These are phyloP conservation scores for Emydura subglobosa DNA, from an alignment of 2,113 vertebrate species.

Conservation along the genomic window DNA sequence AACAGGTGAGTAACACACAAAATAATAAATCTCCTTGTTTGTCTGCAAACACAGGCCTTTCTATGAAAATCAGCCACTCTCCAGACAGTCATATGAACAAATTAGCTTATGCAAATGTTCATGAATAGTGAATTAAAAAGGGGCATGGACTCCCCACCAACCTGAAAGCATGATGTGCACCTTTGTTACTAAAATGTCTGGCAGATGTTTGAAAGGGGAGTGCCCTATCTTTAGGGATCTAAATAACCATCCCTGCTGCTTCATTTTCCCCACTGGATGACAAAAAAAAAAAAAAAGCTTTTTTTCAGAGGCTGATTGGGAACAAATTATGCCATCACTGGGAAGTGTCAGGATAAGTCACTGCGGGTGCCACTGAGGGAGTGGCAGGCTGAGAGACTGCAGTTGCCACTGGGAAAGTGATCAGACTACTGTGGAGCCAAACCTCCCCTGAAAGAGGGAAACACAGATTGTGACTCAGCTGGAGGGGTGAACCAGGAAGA, in stretches of 20 bases:
- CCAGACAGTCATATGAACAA: rapidly evolving
- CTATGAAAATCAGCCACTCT: neutral
- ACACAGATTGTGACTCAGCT: too few relatives aligned
- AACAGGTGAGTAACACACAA: neutral
- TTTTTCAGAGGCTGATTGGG: neutral
- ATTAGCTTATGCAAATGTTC: rapidly evolving
- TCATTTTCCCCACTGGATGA: neutral
- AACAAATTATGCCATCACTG: neutral
- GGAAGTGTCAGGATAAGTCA: too few relatives aligned
- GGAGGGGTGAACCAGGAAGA: too few relatives aligned
- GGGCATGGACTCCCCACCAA: too few relatives aligned
- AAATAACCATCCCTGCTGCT: neutral
- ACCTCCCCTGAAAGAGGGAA: too few relatives aligned
- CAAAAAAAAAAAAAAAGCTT: neutral
- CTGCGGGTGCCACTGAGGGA: too few relatives aligned
- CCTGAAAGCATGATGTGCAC: neutral
- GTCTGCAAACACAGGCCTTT: neutral
- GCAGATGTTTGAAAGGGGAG: rapidly evolving
- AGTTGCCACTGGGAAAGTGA: too few relatives aligned
- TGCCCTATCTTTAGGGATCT: neutral
- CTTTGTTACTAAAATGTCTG: neutral
- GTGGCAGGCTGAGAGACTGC: too few relatives aligned
- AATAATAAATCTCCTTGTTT: neutral
- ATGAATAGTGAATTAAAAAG: neutral
- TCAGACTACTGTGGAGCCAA: too few relatives aligned